Percentiles rank a stretch among this genome's conserved stretches.
Conservation (phyloP, 2,888 invertebrate genomes). For the Cyrtodaria siliqua region DNA sequence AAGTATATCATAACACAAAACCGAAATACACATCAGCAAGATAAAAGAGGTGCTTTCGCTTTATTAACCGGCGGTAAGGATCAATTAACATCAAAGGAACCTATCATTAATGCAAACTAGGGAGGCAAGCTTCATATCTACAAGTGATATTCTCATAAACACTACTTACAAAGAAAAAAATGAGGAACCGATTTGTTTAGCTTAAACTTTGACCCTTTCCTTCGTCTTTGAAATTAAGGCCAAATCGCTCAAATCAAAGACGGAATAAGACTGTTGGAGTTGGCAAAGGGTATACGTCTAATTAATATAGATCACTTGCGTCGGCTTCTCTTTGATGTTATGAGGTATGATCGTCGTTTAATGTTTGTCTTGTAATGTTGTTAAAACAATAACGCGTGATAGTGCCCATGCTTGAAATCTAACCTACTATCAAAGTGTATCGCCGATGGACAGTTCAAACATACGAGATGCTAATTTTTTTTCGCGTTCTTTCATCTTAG, state of each 20-base stretch:
- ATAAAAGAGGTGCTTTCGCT: conserved; percentile 47
- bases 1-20: conserved; percentile 39
- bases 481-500: no score
- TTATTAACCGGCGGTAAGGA: conserved; percentile 51
- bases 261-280: conserved; percentile 19
- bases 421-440: conserved; percentile 39
- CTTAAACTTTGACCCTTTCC: conserved; percentile 39
- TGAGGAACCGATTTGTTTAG: conserved; percentile 27
- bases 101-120: conserved; percentile 37
- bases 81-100: conserved; percentile 60
- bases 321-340: conserved; percentile 45
- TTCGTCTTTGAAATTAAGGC: conserved; percentile 46
- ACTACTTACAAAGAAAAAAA: conserved; percentile 27
- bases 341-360: conserved; percentile 22
- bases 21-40: conserved; percentile 40
- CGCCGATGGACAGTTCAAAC: conserved; percentile 32
- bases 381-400: conserved; percentile 51
- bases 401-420: conserved; percentile 28
- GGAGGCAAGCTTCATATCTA: conserved; percentile 6
- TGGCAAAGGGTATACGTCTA: conserved; percentile 18
- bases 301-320: conserved; percentile 45
- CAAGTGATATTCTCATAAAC: conserved; percentile 20
- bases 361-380: conserved; percentile 52
- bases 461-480: conserved; percentile 2
- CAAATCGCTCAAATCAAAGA: conserved; percentile 50